Evolutionary conservation across 2,113 vertebrate genomes (phyloP).

Genomic region (Deroptyus accipitrinus): DNA sequence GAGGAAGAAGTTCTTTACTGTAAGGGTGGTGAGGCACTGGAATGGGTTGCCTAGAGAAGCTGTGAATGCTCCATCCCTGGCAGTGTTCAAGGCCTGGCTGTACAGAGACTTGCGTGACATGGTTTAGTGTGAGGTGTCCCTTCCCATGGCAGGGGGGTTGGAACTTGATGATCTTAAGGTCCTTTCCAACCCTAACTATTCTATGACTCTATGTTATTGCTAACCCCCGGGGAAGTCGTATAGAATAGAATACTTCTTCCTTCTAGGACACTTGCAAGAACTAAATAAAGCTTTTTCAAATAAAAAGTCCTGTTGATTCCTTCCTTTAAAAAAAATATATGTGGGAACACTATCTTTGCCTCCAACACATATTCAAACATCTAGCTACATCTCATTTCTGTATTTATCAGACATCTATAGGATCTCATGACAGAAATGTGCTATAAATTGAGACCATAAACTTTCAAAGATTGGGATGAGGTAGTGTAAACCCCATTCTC

Average conservation of each 20-base stretch:
- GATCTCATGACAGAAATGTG: not conserved
- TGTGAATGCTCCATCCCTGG: too few relatives aligned
- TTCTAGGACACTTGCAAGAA: not conserved
- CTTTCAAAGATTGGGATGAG: not conserved
- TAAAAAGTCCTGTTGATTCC: not conserved
- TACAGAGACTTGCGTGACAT: too few relatives aligned
- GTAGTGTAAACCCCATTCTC: not conserved
- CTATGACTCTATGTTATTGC: not conserved
- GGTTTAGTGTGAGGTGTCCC: too few relatives aligned
- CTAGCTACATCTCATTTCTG: not conserved
- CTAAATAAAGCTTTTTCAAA: not conserved
- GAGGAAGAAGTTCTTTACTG: too few relatives aligned
- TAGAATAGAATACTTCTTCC: not conserved
- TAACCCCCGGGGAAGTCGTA: not conserved
- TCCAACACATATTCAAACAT: conserved; percentile 1
- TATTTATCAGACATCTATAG: not conserved
- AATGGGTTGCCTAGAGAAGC: too few relatives aligned
- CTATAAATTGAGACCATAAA: not conserved
- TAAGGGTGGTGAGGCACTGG: too few relatives aligned
- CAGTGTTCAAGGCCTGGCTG: too few relatives aligned
- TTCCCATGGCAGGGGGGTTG: too few relatives aligned
- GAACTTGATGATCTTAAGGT: too few relatives aligned
- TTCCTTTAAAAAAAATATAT: not conserved
- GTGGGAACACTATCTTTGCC: not conserved
- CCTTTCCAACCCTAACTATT: too few relatives aligned